phyloP scores from a whole-genome alignment of 2,797 vertebrate genomes.

The Phoebastria nigripes region DNA sequence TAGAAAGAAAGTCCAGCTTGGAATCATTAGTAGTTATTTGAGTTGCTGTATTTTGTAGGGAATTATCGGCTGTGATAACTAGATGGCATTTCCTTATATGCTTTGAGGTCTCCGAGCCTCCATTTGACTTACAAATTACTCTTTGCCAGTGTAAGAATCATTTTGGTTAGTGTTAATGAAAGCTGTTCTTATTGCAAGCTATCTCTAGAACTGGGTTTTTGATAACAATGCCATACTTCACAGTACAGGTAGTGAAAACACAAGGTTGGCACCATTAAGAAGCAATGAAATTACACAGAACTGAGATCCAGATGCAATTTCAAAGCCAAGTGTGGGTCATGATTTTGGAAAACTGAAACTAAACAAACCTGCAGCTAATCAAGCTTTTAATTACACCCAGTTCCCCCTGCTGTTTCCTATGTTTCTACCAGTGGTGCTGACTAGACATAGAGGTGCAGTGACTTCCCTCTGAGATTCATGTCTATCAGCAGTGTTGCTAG shows the following conservation, averaged over 20 bases:
- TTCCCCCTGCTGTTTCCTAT: background rate
- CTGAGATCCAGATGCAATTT: background rate
- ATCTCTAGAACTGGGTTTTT: background rate
- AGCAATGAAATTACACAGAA: background rate
- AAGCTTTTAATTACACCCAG: background rate
- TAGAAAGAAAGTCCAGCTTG: background rate
- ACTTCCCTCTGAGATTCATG: background rate
- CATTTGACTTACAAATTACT: background rate
- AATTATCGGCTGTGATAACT: background rate
- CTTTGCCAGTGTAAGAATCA: background rate
- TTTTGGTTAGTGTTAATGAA: background rate
- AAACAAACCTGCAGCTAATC: background rate
- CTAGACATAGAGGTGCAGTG: background rate
- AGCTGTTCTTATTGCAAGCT: background rate
- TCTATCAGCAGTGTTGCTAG: background rate
- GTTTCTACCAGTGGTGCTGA: background rate
- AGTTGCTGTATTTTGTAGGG: background rate
- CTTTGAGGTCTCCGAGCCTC: background rate
- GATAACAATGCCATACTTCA: background rate
- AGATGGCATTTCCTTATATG: background rate
- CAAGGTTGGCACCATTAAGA: background rate
- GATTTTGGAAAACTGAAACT: background rate
- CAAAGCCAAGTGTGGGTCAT: background rate
- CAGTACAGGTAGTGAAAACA: background rate
- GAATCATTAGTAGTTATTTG: background rate